These are phyloP conservation scores for Hypotaenidia philippensis DNA, from an alignment of 2,797 vertebrate genomes.

Conservation along the genomic window DNA sequence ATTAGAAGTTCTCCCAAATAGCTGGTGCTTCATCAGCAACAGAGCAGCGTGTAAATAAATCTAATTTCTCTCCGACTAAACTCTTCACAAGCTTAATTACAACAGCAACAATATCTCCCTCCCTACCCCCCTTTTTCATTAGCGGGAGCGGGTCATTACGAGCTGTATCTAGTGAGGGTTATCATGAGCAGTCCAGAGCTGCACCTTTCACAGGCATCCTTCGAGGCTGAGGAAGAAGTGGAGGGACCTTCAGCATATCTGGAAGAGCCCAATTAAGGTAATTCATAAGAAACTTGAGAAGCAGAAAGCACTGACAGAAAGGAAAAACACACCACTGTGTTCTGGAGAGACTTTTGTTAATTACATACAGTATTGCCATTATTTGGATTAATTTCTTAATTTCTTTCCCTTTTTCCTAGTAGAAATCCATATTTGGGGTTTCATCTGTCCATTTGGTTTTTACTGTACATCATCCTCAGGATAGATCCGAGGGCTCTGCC, in stretches of 20 bases:
- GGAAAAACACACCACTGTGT: slow-evolving; percentile 14
- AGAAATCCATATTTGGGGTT: neutral
- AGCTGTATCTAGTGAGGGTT: slow-evolving; percentile 68
- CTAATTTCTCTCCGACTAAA: slow-evolving; percentile 89
- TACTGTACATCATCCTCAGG: neutral
- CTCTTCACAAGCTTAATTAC: slow-evolving; percentile 91
- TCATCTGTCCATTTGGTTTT: neutral
- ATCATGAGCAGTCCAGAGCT: slow-evolving; percentile 53
- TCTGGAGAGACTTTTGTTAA: slow-evolving; percentile 57
- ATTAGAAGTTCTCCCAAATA: slow-evolving; percentile 89
- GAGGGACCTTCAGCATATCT: slow-evolving; percentile 58
- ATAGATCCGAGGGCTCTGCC: neutral
- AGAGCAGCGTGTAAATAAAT: slow-evolving; percentile 90
- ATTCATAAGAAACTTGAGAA: slow-evolving; percentile 48
- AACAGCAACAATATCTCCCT: slow-evolving; percentile 79
- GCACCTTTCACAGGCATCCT: slow-evolving; percentile 75
- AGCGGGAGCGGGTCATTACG: slow-evolving; percentile 75
- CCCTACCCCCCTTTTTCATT: slow-evolving; percentile 67
- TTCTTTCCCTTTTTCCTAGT: neutral
- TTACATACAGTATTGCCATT: slow-evolving; percentile 31
- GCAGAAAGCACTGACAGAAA: slow-evolving; percentile 51
- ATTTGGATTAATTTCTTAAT: slow-evolving; percentile 9
- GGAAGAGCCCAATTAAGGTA: slow-evolving; percentile 76
- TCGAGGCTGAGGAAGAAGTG: slow-evolving; percentile 24
- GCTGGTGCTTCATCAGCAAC: slow-evolving; percentile 84